Evolutionary conservation across 1,140 invertebrate species (phyloP).

Genomic region (Eriocheir sinensis): DNA sequence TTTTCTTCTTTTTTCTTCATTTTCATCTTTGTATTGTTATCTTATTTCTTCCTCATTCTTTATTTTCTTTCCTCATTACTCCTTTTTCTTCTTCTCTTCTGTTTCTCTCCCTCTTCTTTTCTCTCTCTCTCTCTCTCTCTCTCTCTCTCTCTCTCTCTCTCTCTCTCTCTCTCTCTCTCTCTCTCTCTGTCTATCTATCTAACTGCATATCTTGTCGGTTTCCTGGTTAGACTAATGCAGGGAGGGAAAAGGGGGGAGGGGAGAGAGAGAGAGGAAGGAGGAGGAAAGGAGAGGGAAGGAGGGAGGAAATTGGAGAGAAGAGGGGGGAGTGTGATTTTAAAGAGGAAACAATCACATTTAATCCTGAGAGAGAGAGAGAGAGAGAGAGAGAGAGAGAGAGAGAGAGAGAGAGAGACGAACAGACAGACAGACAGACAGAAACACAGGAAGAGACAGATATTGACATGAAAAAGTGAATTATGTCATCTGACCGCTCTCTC

Average conservation of each 20-base stretch:
- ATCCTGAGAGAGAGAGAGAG: slow-evolving; percentile 10
- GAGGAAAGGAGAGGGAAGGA: neutral
- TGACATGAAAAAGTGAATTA: too few relatives aligned
- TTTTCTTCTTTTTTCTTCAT: too few relatives aligned
- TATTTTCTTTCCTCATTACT: neutral
- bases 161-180: slow-evolving; percentile 26
- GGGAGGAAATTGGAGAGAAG: neutral
- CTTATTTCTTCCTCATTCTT: neutral
- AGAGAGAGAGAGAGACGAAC: too few relatives aligned
- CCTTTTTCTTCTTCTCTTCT: neutral
- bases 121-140: neutral
- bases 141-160: neutral
- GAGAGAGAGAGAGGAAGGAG: too few relatives aligned
- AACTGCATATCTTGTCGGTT: neutral
- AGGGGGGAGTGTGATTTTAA: neutral
- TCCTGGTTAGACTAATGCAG: too few relatives aligned
- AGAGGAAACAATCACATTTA: neutral
- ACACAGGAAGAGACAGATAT: too few relatives aligned
- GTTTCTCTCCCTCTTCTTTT: neutral
- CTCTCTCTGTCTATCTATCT: neutral
- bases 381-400: slow-evolving; percentile 12
- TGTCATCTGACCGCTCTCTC: too few relatives aligned
- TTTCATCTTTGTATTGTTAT: too few relatives aligned
- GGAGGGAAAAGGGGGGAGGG: too few relatives aligned
- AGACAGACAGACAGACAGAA: neutral